phyloP scores from a whole-genome alignment of 2,113 vertebrate species.

The Ammodytes dubius region DNA sequence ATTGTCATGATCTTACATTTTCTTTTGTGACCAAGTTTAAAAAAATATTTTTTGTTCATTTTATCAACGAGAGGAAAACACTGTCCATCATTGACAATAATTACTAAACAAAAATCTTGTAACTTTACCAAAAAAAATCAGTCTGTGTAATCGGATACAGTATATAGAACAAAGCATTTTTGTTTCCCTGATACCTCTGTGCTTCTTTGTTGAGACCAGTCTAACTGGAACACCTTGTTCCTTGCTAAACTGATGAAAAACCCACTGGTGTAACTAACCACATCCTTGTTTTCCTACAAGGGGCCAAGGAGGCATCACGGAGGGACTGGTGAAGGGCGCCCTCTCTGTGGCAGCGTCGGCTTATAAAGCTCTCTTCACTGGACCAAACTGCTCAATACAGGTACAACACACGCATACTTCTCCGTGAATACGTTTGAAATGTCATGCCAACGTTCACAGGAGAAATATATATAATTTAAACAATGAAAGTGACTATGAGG shows the following conservation, averaged over 20 bases:
- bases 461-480: neutral
- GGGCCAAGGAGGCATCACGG: conserved; percentile 89
- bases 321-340: conserved; percentile 96
- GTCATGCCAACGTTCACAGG: neutral
- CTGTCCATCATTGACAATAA: no score
- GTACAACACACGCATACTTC: conserved; percentile 68
- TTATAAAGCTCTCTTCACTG: conserved; percentile 97
- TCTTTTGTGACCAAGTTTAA: neutral
- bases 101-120: neutral
- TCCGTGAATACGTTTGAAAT: neutral
- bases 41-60: no score
- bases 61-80: no score
- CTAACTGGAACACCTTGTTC: neutral
- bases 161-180: neutral
- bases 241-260: neutral
- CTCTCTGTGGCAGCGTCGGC: conserved; percentile 97
- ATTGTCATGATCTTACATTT: no score
- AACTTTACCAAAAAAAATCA: neutral
- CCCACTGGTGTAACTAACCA: conserved; percentile 19
- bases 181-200: neutral
- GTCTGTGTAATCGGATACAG: neutral
- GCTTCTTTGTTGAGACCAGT: neutral
- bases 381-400: conserved; percentile 89
- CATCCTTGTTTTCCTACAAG: conserved; percentile 42
- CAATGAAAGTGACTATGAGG: neutral